Base-by-base conservation (phyloP, 1,140 invertebrate genomes). In the Melitaea cinxia region DNA sequence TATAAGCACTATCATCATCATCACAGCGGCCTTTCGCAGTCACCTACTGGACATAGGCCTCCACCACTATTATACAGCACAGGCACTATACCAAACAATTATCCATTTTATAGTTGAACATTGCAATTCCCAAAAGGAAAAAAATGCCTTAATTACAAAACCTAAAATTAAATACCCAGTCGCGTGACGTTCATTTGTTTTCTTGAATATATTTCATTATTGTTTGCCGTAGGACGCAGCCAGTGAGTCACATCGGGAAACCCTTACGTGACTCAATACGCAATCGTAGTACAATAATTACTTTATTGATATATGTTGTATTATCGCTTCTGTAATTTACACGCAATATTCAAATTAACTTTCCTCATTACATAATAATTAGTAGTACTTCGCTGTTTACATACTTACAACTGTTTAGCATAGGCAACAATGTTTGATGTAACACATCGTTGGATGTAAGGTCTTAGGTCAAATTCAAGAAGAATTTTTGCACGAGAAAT, bases 241-340 rank as follows among this genome's bases (percentile, higher is more conserved):
- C 57, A 56, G 61, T 84, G 79, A 84, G 58, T 82, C 78, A 83
- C 68, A 64, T 58, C 81, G 79, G 82, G 79, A 83, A 83, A 82
- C 82, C 82, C 81, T 83, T 80, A 65, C 81, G 76, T 83, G 81
- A 83, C 79, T 83, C 75, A 73, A 78, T 75, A 76, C 73, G 75
- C 75, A 78, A 80, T 80, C 70, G 77, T 76, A 72, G 66, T 69
- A 68, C 65, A 67, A 72, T 65, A 73, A 70, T 73, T 72, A 69
- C 62, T 68, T 65, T 74, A 64, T 68, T 68, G 57, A 72, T 68
- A 72, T 54, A 62, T 61, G 28, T 33, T 58, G 28, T 60, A 53
- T 47, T 56, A 60, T 65, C 45, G 65, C 61, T 63, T 61, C 28
- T 37, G 24, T 53, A 45, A 30, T 58, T 58, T 33, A 59, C 66